phyloP scores from a whole-genome alignment of 2,888 invertebrate species.

The Ecdyonurus torrentis region DNA sequence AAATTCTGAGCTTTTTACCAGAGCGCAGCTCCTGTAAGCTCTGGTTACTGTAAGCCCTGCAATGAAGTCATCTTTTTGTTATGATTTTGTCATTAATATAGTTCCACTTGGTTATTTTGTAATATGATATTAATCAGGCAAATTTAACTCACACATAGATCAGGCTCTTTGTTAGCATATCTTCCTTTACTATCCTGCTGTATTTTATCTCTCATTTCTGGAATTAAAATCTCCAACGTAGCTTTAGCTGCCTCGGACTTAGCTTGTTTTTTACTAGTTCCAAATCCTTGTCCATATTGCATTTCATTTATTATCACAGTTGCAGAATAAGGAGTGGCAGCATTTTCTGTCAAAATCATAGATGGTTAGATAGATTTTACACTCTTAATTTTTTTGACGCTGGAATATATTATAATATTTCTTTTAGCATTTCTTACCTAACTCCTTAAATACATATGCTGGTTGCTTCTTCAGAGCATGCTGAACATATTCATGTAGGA shows the following conservation, averaged over 20 bases:
- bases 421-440: conserved; percentile 38
- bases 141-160: conserved; percentile 31
- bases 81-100: too few species aligned
- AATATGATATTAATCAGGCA: too few species aligned
- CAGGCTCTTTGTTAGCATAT: conserved; percentile 22
- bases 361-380: too few species aligned
- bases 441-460: conserved; percentile 78
- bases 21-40: too few species aligned
- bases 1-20: too few species aligned
- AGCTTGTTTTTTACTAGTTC: conserved; percentile 89
- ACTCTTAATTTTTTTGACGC: too few species aligned
- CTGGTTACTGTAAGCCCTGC: too few species aligned
- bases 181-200: conserved; percentile 37
- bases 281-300: conserved; percentile 87
- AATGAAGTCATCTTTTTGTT: too few species aligned
- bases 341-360: conserved; percentile 47
- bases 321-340: conserved; percentile 84
- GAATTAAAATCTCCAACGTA: conserved; percentile 80
- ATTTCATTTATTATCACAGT: conserved; percentile 83
- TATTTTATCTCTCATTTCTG: conserved; percentile 74
- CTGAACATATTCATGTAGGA: conserved; percentile 94
- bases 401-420: neutral
- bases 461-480: conserved; percentile 89
- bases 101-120: too few species aligned
- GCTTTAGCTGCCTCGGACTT: conserved; percentile 85